These are phyloP conservation scores for Picathartes gymnocephalus DNA, from an alignment of 2,113 vertebrate genomes.

Conservation along the genomic window DNA sequence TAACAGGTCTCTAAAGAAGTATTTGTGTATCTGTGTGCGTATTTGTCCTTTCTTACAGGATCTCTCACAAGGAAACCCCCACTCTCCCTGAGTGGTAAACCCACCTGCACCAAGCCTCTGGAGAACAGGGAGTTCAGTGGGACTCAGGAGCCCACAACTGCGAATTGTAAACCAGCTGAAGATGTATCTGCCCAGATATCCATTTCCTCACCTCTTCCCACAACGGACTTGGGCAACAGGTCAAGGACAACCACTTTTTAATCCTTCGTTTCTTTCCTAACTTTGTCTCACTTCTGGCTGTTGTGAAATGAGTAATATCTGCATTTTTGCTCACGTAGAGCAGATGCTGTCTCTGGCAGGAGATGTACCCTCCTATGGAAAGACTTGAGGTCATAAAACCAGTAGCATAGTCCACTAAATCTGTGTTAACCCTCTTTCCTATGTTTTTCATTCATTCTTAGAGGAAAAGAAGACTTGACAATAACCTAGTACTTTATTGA, in stretches of 20 bases:
- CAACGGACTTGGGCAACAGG: neutral
- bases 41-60: neutral
- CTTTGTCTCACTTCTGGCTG: neutral
- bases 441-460: neutral
- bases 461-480: neutral
- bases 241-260: neutral
- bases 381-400: neutral
- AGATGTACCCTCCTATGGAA: neutral
- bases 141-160: neutral
- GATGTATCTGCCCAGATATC: neutral
- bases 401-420: neutral
- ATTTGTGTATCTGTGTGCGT: neutral
- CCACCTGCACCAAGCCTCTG: neutral
- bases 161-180: neutral
- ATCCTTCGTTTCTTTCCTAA: neutral
- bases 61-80: neutral
- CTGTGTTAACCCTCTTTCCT: neutral
- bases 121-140: neutral
- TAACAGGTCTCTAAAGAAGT: neutral
- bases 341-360: neutral
- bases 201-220: neutral
- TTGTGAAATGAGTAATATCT: neutral
- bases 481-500: neutral
- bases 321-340: neutral
- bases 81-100: neutral